Percentiles rank a stretch among this genome's conserved stretches.
Conservation (phyloP, 2,888 invertebrate species). For the Coleophora flavipennella region DNA sequence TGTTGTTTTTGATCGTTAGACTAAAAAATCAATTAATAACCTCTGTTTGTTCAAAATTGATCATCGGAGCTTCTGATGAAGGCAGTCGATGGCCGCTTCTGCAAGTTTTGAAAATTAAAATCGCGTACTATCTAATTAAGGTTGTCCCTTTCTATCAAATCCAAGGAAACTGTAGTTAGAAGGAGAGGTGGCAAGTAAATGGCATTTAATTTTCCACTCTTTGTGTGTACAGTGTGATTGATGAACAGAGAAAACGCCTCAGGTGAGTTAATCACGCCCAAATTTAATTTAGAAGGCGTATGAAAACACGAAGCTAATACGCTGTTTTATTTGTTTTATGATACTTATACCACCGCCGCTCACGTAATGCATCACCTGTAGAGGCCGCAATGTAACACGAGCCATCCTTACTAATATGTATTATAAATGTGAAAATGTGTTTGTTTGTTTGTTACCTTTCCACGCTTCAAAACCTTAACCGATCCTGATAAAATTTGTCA, state of each 20-base stretch:
- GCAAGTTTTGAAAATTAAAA: slow-evolving; percentile 61
- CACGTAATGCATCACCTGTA: no score
- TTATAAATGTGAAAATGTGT: no score
- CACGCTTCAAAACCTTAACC: no score
- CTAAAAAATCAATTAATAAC: slow-evolving; percentile 63
- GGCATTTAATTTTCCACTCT: slow-evolving; percentile 45
- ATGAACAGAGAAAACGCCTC: slow-evolving; percentile 72
- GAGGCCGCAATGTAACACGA: no score
- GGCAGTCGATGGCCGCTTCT: slow-evolving; percentile 46
- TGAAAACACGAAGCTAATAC: slow-evolving; percentile 45
- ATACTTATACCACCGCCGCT: slow-evolving; percentile 3
- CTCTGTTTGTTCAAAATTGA: slow-evolving; percentile 68
- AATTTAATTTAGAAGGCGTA: slow-evolving; percentile 66
- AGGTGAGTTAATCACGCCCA: slow-evolving; percentile 65
- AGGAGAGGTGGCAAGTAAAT: slow-evolving; percentile 55
- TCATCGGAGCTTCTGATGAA: slow-evolving; percentile 64
- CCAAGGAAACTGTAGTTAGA: slow-evolving; percentile 19
- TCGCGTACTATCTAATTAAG: slow-evolving; percentile 52
- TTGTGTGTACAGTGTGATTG: slow-evolving; percentile 57
- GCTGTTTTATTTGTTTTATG: slow-evolving; percentile 63
- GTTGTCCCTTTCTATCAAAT: slow-evolving; percentile 29
- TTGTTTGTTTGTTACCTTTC: no score
- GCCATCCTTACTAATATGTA: no score
- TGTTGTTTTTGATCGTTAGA: slow-evolving; percentile 65
- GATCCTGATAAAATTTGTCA: no score